These are phyloP conservation scores for Arnoldichthys spilopterus DNA, from an alignment of 2,797 vertebrate species.

Conservation along the genomic window DNA sequence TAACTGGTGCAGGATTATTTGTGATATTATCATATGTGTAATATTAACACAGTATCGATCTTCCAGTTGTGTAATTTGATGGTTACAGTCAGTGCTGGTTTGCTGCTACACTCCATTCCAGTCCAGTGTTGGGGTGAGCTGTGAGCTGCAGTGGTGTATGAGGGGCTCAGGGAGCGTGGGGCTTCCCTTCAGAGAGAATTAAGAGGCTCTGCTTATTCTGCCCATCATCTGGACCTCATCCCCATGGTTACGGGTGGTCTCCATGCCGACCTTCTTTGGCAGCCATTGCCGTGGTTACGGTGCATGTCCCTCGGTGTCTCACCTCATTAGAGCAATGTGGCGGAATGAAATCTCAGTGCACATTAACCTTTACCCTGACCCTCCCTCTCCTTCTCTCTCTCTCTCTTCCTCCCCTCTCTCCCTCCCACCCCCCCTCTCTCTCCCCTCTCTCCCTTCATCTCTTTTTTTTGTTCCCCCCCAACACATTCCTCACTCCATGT, in stretches of 20 bases:
- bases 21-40: too few species aligned
- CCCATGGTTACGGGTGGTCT: constrained; percentile 60
- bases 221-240: constrained; percentile 60
- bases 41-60: too few species aligned
- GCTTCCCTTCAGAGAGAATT: constrained; percentile 52
- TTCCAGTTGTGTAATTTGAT: too few species aligned
- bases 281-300: constrained; percentile 48
- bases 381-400: constrained; percentile 26
- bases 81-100: too few species aligned
- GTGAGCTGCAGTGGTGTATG: background rate
- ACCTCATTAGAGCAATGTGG: constrained; percentile 77
- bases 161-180: constrained; percentile 32
- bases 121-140: background rate
- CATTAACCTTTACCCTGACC: constrained; percentile 70
- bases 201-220: constrained; percentile 62
- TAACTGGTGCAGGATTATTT: too few species aligned
- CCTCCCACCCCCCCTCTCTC: background rate
- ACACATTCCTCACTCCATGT: background rate
- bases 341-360: constrained; percentile 69
- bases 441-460: constrained; percentile 54
- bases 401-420: constrained; percentile 16
- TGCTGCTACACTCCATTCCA: too few species aligned
- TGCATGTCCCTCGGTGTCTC: constrained; percentile 52
- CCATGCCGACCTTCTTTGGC: constrained; percentile 62
- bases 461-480: constrained; percentile 53